These are phyloP conservation scores for Siniperca chuatsi DNA, from an alignment of 2,113 vertebrate species.

Conservation along the genomic window DNA sequence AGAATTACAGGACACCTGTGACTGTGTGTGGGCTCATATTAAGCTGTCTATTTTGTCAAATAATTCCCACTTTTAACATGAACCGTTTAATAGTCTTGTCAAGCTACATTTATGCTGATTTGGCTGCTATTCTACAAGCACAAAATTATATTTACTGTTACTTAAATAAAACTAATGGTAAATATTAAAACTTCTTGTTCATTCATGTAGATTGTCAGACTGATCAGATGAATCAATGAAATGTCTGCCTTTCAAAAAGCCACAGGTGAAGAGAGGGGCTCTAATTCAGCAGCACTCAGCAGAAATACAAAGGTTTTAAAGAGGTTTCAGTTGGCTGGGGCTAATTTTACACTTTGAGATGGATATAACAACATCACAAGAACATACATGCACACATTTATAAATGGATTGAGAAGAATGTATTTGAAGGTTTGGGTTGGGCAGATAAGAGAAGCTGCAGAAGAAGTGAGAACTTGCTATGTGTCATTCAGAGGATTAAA, in stretches of 20 bases:
- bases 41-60: background rate
- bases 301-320: background rate
- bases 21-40: background rate
- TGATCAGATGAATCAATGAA: background rate
- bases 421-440: background rate
- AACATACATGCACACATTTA: too few relatives aligned
- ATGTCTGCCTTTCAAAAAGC: background rate
- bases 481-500: conserved; percentile 52
- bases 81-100: too few relatives aligned
- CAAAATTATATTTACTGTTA: background rate
- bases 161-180: background rate
- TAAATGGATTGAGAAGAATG: background rate
- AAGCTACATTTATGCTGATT: background rate
- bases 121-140: background rate
- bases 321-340: background rate
- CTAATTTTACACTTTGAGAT: background rate
- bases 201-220: background rate
- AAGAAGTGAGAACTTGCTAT: conserved; percentile 48
- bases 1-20: background rate
- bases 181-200: background rate
- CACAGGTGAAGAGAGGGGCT: background rate
- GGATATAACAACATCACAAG: background rate
- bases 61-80: background rate
- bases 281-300: background rate
- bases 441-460: conserved; percentile 35